Evolutionary conservation across 1,140 invertebrate genomes (phyloP), one percentile per base, ranked within the genome.

Genomic region (Asbolus verrucosus): DNA sequence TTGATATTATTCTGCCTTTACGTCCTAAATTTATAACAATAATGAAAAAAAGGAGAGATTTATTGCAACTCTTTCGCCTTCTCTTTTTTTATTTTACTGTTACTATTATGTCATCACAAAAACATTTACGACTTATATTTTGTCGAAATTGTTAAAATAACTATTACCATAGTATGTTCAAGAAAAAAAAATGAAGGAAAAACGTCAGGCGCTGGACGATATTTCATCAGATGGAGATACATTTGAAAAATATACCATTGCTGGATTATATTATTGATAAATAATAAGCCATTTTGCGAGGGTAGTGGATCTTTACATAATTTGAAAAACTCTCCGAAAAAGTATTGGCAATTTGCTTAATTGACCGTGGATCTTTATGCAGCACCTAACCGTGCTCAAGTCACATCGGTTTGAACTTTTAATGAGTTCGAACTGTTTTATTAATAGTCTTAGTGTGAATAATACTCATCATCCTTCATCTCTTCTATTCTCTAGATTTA

Each of bases 391-490:
- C 24, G 21, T 46, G 41, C 19, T 46, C n/a, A 41, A 41, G 39
- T 41, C 39, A 50, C 43, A 50, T 62, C 31, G 36, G 13, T 19
- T 60, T 60, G 59, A 62, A 62, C 30, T 62, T 62, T 62, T 62
- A 62, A 62, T 62, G 24, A 36, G 36, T 62, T 62, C 59, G 36
- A 62, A 62, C 30, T 62, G 59, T 62, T 62, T 62, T 62, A 62
- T 62, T 62, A 62, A 62, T 62, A 38, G 36, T 62, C 36, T 33
- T 15, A 6, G 59, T 33, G 41, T 46, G 21, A 54, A 54, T 16
- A 54, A 54, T 27, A 24, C 27, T 27, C 46, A 54, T 27, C 46
- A 54, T 15, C 33, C 13, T 39, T 41, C 60, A 62, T 38, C 61
- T 63, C 33, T 63, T 27, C 61, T 63, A 19, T 63, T 63, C 61